Base-by-base conservation (phyloP, 2,888 invertebrate genomes). In the Danaus chrysippus region DNA sequence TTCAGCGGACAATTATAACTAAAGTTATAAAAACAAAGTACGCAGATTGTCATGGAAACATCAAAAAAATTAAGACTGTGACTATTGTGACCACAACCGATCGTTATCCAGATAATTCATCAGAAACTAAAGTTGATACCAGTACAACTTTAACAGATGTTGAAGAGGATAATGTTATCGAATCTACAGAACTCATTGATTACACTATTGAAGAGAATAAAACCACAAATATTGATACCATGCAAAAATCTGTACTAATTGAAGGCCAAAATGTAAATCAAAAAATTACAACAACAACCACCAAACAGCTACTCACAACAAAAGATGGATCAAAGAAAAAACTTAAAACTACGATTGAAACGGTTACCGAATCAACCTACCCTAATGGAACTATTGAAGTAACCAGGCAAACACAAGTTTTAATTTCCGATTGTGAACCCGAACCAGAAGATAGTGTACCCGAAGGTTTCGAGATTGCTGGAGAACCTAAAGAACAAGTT, bases 81-180 rank as follows among this genome's bases (percentile, higher is more conserved):
- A 85, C 82, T 12, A 79, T 77, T 19, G 70, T 84, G 0, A 87
- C 84, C 10, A 90, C 87, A 10, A 87, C 84, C 41, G 91, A 92
- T 67, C 77, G 81, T 58, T 91, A 86, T 67, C 91, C 91, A 15
- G 91, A 91, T 67, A 88, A 91, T 46, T 90, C 90, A 9, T 83
- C 86, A 10, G 80, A 77, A 42, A 84, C 85, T 1, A 87, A 86
- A 70, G 78, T 87, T 23, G 90, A 91, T 56, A 84, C 78, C 42
- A 88, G 79, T 66, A 86, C 86, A 10, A 78, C 82, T 41, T 70
- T 91, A 46, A 79, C 79, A 17, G 87, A 91, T 67, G 80, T 88
- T 59, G 80, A 82, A 66, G 62, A 67, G 12, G 78, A 80, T 61
- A 71, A 72, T 56, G 54, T 74, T 5, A 34, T 63, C 43, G 80